A percentile compares a stretch with the other conserved stretches of the same genome.
Conservation (phyloP, 1,140 invertebrate species). For the Drosophila varians region DNA sequence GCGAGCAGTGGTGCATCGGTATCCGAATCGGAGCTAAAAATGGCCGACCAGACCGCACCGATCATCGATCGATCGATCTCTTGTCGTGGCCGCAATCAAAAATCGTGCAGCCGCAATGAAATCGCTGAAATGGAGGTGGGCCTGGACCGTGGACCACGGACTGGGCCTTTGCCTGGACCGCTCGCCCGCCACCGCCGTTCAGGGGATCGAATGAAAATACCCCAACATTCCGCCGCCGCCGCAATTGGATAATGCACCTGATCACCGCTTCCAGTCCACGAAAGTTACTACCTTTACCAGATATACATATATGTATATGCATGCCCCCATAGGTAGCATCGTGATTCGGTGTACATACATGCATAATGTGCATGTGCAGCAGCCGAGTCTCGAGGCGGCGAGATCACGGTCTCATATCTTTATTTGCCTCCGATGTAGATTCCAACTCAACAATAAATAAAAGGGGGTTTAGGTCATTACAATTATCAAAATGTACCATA, state of each 20-base stretch:
- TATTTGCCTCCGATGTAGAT: constrained; percentile 1
- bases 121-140: constrained; percentile 72
- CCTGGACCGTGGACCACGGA: constrained; percentile 10
- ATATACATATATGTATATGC: background rate
- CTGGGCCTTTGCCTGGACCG: too few species aligned
- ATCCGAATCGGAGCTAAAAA: constrained; percentile 70
- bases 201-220: constrained; percentile 2
- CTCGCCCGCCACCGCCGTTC: constrained; percentile 7
- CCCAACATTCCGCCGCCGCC: constrained; percentile 49
- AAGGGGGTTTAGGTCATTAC: background rate
- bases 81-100: constrained; percentile 64
- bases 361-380: constrained; percentile 30
- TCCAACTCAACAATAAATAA: background rate
- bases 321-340: constrained; percentile 8
- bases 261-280: constrained; percentile 68
- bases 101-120: constrained; percentile 79
- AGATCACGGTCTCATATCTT: constrained; percentile 31
- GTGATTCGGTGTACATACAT: constrained; percentile 20
- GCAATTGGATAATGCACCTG: constrained; percentile 81
- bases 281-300: constrained; percentile 43
- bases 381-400: constrained; percentile 4
- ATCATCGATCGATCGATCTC: constrained; percentile 72
- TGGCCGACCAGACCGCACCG: constrained; percentile 68
- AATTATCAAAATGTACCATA: background rate
- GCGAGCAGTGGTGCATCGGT: constrained; percentile 60